phyloP scores from a whole-genome alignment of 2,888 invertebrate species.

The Mechanitis mazaeus region DNA sequence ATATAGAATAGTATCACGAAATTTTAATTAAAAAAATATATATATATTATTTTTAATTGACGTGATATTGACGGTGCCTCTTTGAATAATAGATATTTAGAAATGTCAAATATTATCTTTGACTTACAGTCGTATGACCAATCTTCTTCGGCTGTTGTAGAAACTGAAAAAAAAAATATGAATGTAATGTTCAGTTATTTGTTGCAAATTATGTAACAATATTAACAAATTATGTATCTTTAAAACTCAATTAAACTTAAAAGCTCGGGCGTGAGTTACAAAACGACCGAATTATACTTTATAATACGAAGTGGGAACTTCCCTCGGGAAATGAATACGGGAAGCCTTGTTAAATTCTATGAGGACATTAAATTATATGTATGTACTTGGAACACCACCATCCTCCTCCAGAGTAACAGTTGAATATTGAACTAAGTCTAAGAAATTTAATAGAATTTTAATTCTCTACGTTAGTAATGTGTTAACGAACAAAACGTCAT shows the following conservation, averaged over 20 bases:
- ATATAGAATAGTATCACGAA: too few species aligned
- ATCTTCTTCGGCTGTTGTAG: constrained; percentile 39
- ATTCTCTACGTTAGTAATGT: too few species aligned
- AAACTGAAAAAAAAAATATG: constrained; percentile 43
- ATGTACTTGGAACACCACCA: too few species aligned
- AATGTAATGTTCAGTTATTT: constrained; percentile 5
- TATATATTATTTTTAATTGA: too few species aligned
- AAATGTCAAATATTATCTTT: not conserved
- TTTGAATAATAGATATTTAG: too few species aligned
- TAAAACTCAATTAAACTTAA: too few species aligned
- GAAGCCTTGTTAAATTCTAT: constrained; percentile 14
- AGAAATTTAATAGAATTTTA: not conserved
- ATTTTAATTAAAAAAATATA: too few species aligned
- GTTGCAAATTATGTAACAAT: constrained; percentile 2
- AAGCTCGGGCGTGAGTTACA: not conserved
- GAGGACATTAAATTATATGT: not conserved
- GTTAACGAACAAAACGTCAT: not conserved
- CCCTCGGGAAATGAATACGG: constrained; percentile 18
- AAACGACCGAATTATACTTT: not conserved
- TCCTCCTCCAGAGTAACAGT: too few species aligned
- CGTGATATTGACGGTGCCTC: too few species aligned
- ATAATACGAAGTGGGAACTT: not conserved
- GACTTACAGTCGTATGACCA: constrained; percentile 62
- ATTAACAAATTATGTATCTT: too few species aligned
- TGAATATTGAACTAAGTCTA: not conserved